Conservation (phyloP, 2,113 vertebrate species). For the Gymnogyps californianus region DNA sequence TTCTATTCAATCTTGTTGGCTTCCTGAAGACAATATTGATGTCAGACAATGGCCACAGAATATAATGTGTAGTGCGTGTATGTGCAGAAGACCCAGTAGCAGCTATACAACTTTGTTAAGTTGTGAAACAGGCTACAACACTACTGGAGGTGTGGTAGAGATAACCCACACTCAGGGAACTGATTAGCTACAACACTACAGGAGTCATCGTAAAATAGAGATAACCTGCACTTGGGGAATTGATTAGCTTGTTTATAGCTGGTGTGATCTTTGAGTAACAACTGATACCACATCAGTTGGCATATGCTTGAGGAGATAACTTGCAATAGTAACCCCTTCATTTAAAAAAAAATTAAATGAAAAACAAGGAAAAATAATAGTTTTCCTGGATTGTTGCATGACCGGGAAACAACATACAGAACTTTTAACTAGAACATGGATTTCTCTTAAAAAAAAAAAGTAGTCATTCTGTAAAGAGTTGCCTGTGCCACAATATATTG, state of each 20-base stretch:
- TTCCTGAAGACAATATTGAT: background rate
- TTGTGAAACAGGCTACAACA: background rate
- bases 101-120: background rate
- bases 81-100: background rate
- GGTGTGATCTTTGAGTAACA: background rate
- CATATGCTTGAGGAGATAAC: background rate
- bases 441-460: background rate
- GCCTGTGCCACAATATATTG: background rate
- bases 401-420: background rate
- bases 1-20: background rate
- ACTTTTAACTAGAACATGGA: background rate
- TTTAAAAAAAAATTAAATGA: background rate
- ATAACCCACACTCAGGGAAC: background rate
- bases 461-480: background rate
- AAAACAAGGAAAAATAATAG: background rate
- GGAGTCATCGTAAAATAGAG: background rate
- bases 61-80: background rate
- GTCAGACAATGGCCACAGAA: background rate
- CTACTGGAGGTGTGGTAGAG: background rate
- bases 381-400: background rate
- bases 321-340: background rate
- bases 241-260: background rate
- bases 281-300: background rate
- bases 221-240: background rate
- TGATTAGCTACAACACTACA: background rate